These are phyloP conservation scores for Alexandromys fortis DNA, from an alignment of 2,113 vertebrate species.

Conservation along the genomic window DNA sequence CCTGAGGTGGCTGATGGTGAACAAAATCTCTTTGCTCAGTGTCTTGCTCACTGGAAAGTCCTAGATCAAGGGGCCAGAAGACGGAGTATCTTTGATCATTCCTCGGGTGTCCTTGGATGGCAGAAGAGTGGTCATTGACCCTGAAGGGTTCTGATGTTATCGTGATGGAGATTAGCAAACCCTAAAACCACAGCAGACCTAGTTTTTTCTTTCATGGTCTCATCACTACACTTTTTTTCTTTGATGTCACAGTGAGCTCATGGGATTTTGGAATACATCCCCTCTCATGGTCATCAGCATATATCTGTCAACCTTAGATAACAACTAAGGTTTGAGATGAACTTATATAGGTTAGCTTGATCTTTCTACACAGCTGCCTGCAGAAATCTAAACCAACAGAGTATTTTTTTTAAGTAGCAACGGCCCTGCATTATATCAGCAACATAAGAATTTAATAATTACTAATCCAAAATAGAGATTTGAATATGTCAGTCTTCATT, in stretches of 20 bases:
- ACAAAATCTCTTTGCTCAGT: background rate
- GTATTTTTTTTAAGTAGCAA: background rate
- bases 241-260: background rate
- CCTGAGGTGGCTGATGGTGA: background rate
- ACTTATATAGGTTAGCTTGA: background rate
- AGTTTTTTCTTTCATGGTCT: background rate
- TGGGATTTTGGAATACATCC: background rate
- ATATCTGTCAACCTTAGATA: background rate
- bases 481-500: background rate
- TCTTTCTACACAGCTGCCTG: background rate
- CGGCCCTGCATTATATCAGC: background rate
- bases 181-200: background rate
- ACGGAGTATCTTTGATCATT: background rate
- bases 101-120: background rate
- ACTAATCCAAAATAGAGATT: background rate
- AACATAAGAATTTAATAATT: slow-evolving; percentile 19
- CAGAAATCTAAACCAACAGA: background rate
- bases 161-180: background rate
- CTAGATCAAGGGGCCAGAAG: background rate
- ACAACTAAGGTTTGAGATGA: background rate
- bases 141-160: background rate
- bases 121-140: background rate
- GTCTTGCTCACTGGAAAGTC: background rate
- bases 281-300: background rate
- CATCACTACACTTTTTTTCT: background rate